Conservation (phyloP, 2,797 vertebrate species). For the Cossypha heuglini region DNA sequence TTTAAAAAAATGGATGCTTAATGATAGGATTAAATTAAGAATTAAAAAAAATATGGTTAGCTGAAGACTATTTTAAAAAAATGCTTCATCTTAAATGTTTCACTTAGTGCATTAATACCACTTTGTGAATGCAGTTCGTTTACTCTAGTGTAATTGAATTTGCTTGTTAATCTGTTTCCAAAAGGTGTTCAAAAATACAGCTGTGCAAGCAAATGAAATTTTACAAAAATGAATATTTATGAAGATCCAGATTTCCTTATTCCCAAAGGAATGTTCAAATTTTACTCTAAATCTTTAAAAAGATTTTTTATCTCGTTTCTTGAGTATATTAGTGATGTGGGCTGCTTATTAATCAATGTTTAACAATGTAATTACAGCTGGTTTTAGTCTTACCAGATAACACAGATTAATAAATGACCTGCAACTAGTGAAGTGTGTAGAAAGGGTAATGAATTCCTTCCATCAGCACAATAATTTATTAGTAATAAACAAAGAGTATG, state of each 20-base stretch:
- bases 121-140: constrained; percentile 61
- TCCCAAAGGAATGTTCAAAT: constrained; percentile 69
- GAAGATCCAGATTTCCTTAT: constrained; percentile 69
- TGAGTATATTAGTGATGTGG: constrained; percentile 80
- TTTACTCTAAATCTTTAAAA: constrained; percentile 76
- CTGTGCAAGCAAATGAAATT: constrained; percentile 73
- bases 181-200: constrained; percentile 75
- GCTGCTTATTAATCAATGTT: constrained; percentile 93
- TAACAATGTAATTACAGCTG: constrained; percentile 90
- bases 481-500: constrained; percentile 82
- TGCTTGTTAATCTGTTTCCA: constrained; percentile 72
- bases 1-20: constrained; percentile 33
- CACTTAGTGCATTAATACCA: constrained; percentile 66
- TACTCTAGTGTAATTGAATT: constrained; percentile 71
- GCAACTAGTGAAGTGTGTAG: constrained; percentile 83
- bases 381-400: constrained; percentile 87
- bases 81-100: constrained; percentile 57
- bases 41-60: background rate
- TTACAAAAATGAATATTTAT: constrained; percentile 76
- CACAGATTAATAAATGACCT: constrained; percentile 93
- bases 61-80: constrained; percentile 52
- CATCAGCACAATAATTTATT: constrained; percentile 82
- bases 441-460: constrained; percentile 87
- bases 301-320: constrained; percentile 73
- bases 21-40: constrained; percentile 55